Evolutionary conservation across 1,140 invertebrate species (phyloP).

Genomic region (roundworm (Caenorhabditis elegans)): WBcel235 BX284606.5:4313501-4314000

Average conservation of each 20-base stretch:
- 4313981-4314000: not conserved
- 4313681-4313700: conserved; percentile 29
- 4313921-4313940: not conserved
- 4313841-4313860: no score
- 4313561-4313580: no score
- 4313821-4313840: no score
- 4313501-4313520: no score
- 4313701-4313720: conserved; percentile 3
- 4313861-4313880: not conserved
- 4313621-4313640: conserved; percentile 11
- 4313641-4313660: not conserved
- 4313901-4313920: not conserved
- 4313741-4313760: not conserved
- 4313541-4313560: no score
- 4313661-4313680: not conserved
- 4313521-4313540: no score
- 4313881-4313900: not conserved
- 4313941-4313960: not conserved
- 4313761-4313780: not conserved
- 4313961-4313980: not conserved
- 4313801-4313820: not conserved
- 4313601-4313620: not conserved
- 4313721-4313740: conserved; percentile 28
- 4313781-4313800: not conserved
- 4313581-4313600: no score